Percentiles rank a stretch among this genome's conserved stretches.
These are phyloP conservation scores for Lycorma delicatula DNA, from an alignment of 1,140 invertebrate species.

Conservation along the genomic window DNA sequence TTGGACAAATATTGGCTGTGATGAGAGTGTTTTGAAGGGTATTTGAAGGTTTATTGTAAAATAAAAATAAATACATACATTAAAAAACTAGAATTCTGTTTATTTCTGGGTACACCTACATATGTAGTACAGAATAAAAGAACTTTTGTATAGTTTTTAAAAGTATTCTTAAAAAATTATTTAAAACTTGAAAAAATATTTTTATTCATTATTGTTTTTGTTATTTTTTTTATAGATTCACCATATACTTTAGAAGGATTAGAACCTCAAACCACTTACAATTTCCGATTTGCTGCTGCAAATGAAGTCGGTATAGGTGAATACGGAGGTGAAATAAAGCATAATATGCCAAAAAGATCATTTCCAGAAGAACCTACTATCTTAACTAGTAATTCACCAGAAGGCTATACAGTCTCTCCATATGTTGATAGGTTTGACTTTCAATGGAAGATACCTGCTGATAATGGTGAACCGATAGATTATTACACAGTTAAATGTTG, in stretches of 20 bases:
- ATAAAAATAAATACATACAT: too few species aligned
- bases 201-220: conserved; percentile 2
- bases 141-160: too few species aligned
- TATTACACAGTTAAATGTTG: conserved; percentile 72
- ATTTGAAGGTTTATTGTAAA: too few species aligned
- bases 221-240: conserved; percentile 39
- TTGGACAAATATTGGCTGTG: too few species aligned
- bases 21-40: too few species aligned
- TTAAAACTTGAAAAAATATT: too few species aligned
- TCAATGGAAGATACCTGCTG: conserved; percentile 68
- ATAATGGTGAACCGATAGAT: conserved; percentile 84
- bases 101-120: too few species aligned
- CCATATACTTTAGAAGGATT: conserved; percentile 71
- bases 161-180: too few species aligned
- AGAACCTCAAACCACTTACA: conserved; percentile 66
- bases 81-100: too few species aligned
- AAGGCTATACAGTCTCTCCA: conserved; percentile 37
- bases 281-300: conserved; percentile 72
- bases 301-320: conserved; percentile 74
- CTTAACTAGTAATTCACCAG: conserved; percentile 34
- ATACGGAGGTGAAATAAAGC: conserved; percentile 50
- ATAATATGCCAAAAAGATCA: conserved; percentile 47
- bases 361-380: conserved; percentile 49
- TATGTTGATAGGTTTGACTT: conserved; percentile 70
- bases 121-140: too few species aligned